Conservation (phyloP, 2,797 vertebrate species). For the Potorous gilbertii region DNA sequence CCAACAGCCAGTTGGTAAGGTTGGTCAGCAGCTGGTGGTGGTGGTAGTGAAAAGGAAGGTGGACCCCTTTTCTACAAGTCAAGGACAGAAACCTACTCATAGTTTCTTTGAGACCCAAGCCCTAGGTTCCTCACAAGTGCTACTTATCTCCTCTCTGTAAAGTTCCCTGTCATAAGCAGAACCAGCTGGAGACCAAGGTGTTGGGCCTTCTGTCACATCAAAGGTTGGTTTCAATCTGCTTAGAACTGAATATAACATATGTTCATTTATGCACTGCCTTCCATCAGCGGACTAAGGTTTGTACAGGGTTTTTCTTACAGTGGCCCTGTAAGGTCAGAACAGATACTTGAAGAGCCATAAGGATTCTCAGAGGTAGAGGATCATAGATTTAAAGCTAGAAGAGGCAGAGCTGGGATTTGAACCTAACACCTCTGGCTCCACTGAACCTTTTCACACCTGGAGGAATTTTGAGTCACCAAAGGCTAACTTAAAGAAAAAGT, state of each 20-base stretch:
- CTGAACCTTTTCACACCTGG: neutral
- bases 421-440: neutral
- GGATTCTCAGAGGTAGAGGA: neutral
- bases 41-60: neutral
- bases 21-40: no score
- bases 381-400: neutral
- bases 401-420: neutral
- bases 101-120: neutral
- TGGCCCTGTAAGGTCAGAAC: neutral
- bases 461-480: neutral
- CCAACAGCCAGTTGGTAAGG: no score
- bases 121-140: neutral
- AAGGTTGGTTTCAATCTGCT: neutral
- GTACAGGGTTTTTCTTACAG: neutral
- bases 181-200: neutral
- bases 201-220: neutral
- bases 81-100: neutral
- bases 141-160: neutral
- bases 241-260: neutral
- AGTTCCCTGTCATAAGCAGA: neutral
- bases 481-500: neutral
- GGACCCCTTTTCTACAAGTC: neutral
- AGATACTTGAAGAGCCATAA: neutral
- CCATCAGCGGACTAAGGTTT: neutral
- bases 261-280: neutral